Percentiles rank a stretch among this genome's conserved stretches.
These are phyloP conservation scores for Lateolabrax maculatus DNA, from an alignment of 2,797 vertebrate genomes.

Conservation along the genomic window DNA sequence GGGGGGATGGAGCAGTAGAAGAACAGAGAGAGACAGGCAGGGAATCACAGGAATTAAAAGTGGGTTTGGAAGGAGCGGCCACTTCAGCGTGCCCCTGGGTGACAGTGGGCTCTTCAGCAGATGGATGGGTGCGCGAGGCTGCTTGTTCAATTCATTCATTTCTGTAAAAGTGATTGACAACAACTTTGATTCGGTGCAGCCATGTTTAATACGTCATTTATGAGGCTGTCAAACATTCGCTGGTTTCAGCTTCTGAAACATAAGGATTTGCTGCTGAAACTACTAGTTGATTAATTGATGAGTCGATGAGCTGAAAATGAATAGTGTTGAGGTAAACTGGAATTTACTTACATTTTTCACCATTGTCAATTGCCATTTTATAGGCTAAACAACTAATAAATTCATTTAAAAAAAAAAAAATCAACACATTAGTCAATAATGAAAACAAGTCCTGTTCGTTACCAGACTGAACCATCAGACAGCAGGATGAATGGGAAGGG, in stretches of 20 bases:
- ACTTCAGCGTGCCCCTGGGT: not conserved
- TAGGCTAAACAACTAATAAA: not conserved
- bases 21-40: not conserved
- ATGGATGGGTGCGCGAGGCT: not conserved
- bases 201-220: not conserved
- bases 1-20: not conserved
- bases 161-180: not conserved
- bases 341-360: not conserved
- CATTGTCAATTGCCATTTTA: not conserved
- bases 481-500: not conserved
- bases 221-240: not conserved
- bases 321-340: not conserved
- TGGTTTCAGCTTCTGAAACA: not conserved
- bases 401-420: too few species aligned
- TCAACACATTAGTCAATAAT: not conserved
- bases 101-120: not conserved
- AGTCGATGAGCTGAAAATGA: too few species aligned
- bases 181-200: not conserved
- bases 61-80: constrained; percentile 3
- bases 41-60: not conserved
- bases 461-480: not conserved
- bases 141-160: not conserved
- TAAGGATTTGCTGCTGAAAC: not conserved
- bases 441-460: not conserved
- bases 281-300: too few species aligned